Conservation (phyloP, 2,113 vertebrate genomes). For the Melierax canorus region DNA sequence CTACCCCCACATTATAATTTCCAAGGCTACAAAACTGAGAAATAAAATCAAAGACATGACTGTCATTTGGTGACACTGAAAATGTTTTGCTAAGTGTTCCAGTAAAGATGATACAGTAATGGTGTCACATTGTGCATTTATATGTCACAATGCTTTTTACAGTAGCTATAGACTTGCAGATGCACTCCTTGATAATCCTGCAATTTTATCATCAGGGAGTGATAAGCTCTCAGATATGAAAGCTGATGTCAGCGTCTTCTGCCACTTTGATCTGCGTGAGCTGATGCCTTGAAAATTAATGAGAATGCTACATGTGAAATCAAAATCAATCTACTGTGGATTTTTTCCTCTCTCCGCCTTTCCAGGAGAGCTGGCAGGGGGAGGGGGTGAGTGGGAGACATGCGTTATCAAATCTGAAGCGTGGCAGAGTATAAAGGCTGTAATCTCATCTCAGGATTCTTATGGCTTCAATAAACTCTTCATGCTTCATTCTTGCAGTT, state of each 20-base stretch:
- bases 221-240: constrained; percentile 44
- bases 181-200: constrained; percentile 48
- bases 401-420: constrained; percentile 49
- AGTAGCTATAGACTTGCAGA: constrained; percentile 39
- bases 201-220: constrained; percentile 43
- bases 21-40: background rate
- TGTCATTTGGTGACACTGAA: constrained; percentile 40
- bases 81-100: constrained; percentile 50
- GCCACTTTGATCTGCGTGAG: constrained; percentile 43
- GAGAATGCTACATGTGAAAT: constrained; percentile 59
- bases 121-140: constrained; percentile 27
- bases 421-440: constrained; percentile 10
- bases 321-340: constrained; percentile 62
- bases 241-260: constrained; percentile 66
- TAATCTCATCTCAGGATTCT: constrained; percentile 66
- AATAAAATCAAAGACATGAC: background rate
- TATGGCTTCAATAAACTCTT: constrained; percentile 73
- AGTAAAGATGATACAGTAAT: constrained; percentile 42
- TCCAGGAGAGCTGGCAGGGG: background rate
- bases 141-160: constrained; percentile 45
- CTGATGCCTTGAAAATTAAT: constrained; percentile 70
- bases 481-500: constrained; percentile 61
- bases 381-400: background rate
- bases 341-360: background rate
- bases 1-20: background rate